These are phyloP conservation scores for Cabera pusaria DNA, from an alignment of 2,888 invertebrate genomes.

Conservation along the genomic window DNA sequence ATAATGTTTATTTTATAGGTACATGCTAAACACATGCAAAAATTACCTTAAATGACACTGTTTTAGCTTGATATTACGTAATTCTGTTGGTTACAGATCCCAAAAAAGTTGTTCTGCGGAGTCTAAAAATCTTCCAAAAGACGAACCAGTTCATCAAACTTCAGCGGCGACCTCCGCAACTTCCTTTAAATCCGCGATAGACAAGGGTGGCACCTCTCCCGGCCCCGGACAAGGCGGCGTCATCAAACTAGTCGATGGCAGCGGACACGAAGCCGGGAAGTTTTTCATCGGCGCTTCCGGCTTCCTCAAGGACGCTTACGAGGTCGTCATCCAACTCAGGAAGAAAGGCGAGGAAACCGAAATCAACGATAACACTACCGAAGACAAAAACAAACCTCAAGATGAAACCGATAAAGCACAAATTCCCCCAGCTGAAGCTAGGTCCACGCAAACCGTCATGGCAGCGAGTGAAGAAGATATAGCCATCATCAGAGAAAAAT, in stretches of 20 bases:
- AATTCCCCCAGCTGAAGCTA: too few species aligned
- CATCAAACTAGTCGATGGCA: constrained; percentile 57
- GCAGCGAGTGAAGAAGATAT: too few species aligned
- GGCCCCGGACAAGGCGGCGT: constrained; percentile 48
- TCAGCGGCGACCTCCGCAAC: constrained; percentile 50
- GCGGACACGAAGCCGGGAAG: constrained; percentile 58
- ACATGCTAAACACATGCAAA: too few species aligned
- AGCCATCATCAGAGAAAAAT: too few species aligned
- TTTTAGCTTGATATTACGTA: too few species aligned
- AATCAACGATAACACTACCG: constrained; percentile 2
- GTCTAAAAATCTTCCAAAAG: constrained; percentile 4
- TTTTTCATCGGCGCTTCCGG: constrained; percentile 69
- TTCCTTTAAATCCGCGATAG: constrained; percentile 53
- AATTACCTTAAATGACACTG: too few species aligned
- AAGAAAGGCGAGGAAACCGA: constrained; percentile 53
- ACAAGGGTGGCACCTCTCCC: constrained; percentile 39
- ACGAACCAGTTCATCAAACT: constrained; percentile 18
- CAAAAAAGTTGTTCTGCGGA: constrained; percentile 12
- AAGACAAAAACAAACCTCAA: too few species aligned
- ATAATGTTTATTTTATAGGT: too few species aligned
- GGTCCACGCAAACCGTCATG: too few species aligned
- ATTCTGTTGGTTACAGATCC: constrained; percentile 9
- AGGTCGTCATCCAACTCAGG: constrained; percentile 71
- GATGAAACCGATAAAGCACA: too few species aligned
- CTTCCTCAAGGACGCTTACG: constrained; percentile 65